A percentile compares a stretch with the other conserved stretches of the same genome.
Evolutionary conservation across 1,140 invertebrate species (phyloP).

Genomic region (Trachelipus rathkii): DNA sequence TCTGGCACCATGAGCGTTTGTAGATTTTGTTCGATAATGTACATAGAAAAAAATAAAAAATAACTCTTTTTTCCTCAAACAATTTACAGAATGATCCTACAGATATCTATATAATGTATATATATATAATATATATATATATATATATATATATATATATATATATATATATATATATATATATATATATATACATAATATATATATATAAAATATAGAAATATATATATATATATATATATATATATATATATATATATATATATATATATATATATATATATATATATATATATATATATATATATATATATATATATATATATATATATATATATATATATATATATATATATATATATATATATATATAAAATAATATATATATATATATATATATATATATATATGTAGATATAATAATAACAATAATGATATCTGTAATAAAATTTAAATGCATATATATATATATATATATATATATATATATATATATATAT

Average conservation of each 20-base stretch:
- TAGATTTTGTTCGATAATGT: no score
- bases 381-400: slow-evolving; percentile 3
- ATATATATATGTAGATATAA: neutral
- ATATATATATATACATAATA: neutral
- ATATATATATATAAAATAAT: slow-evolving; percentile 16
- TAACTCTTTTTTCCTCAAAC: no score
- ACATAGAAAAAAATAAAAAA: no score
- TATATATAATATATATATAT: neutral
- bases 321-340: slow-evolving; percentile 21
- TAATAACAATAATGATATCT: no score
- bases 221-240: neutral
- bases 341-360: slow-evolving; percentile 22
- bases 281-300: slow-evolving; percentile 8
- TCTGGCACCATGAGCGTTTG: no score
- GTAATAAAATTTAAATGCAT: no score
- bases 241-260: neutral
- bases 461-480: neutral
- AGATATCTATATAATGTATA: neutral
- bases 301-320: slow-evolving; percentile 24
- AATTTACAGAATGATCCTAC: no score
- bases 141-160: neutral
- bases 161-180: neutral
- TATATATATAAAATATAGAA: no score
- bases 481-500: slow-evolving; percentile 7
- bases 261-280: slow-evolving; percentile 12